Evolutionary conservation across 2,797 vertebrate species (phyloP).

Genomic region (Pangasius mekongensis): DNA sequence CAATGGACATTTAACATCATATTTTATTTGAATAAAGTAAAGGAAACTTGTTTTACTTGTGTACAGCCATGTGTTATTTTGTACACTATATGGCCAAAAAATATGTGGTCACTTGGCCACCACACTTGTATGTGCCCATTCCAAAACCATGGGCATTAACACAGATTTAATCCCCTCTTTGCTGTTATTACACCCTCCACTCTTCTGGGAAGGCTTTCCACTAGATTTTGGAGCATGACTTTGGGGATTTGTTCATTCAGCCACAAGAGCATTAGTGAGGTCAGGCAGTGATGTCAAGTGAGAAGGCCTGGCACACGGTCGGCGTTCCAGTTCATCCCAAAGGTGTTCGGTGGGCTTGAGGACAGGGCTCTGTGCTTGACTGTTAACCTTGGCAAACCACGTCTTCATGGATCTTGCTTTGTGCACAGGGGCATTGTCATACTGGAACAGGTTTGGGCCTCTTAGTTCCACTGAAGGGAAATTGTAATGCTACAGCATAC

Average conservation of each 20-base stretch:
- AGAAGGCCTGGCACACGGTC: too few species aligned
- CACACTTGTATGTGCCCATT: neutral
- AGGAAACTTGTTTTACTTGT: neutral
- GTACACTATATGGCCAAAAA: neutral
- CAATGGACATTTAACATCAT: neutral
- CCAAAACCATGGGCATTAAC: neutral
- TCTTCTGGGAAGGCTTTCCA: too few species aligned
- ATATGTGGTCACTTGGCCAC: neutral
- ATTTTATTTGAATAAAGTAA: neutral
- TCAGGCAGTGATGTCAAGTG: neutral
- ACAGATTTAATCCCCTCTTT: neutral
- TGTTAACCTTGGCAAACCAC: too few species aligned
- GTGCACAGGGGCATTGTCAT: neutral
- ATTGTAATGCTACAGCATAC: too few species aligned
- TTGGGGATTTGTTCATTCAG: too few species aligned
- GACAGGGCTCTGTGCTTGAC: too few species aligned
- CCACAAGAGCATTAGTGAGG: too few species aligned
- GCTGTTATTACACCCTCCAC: too few species aligned
- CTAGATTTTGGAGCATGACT: neutral
- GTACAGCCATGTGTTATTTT: neutral
- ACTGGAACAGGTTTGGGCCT: neutral
- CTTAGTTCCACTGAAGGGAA: neutral
- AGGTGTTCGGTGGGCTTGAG: too few species aligned
- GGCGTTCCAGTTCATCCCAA: too few species aligned
- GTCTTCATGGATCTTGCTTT: neutral